Conservation (phyloP, 2,797 vertebrate genomes). For the Sorex maritimensis region DNA sequence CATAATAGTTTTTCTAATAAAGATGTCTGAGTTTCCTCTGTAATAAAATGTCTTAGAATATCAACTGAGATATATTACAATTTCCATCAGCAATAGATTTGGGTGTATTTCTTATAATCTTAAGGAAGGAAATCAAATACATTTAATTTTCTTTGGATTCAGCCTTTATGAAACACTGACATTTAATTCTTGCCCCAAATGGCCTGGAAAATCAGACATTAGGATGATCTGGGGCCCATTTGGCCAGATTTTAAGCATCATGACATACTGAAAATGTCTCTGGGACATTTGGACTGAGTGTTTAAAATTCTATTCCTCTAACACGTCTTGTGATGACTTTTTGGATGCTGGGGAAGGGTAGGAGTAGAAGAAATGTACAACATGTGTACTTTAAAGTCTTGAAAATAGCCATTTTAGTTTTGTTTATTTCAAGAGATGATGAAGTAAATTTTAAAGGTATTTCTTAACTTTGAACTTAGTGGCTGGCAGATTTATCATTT, state of each 20-base stretch:
- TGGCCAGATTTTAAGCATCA: background rate
- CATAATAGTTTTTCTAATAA: conserved; percentile 47
- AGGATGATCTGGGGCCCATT: background rate
- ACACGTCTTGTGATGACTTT: conserved; percentile 21
- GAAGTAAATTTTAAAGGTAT: background rate
- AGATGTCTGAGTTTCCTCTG: conserved; percentile 1
- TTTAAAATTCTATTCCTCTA: conserved; percentile 42
- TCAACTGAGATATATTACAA: background rate
- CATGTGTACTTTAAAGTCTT: conserved; percentile 44
- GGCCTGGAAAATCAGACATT: background rate
- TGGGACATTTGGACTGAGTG: conserved; percentile 34
- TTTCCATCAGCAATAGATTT: conserved; percentile 45
- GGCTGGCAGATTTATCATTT: conserved; percentile 44
- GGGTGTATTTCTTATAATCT: background rate
- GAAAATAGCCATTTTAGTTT: conserved; percentile 60
- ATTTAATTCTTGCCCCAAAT: conserved; percentile 60
- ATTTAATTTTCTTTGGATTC: conserved; percentile 58
- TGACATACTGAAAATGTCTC: conserved; percentile 39
- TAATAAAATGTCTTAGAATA: conserved; percentile 25
- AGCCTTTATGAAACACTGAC: background rate
- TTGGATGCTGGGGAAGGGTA: background rate
- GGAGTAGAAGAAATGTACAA: background rate
- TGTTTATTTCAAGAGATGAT: conserved; percentile 31
- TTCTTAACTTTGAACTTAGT: conserved; percentile 54
- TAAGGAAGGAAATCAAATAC: conserved; percentile 46